A percentile compares a stretch with the other conserved stretches of the same genome.
Conservation (phyloP, 92 coral and sea anemone species). For the Zoanthus solanderi region DNA sequence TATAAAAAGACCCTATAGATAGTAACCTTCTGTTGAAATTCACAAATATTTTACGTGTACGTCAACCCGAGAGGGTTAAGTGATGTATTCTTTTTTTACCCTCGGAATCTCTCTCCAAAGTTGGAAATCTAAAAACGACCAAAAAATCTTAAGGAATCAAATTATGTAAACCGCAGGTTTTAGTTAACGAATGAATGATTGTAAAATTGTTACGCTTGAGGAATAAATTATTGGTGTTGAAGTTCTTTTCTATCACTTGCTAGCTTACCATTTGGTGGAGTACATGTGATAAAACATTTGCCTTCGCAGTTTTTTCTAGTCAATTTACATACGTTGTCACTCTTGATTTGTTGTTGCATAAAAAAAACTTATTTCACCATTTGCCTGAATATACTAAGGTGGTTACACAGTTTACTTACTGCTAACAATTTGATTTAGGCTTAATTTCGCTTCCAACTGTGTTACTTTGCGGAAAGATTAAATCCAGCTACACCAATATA, state of each 20-base stretch:
- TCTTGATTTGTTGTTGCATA: slow-evolving; percentile 17
- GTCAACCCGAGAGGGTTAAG: no score
- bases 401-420: slow-evolving; percentile 19
- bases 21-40: slow-evolving; percentile 8
- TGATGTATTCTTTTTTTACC: no score
- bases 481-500: not conserved
- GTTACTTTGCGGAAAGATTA: slow-evolving; percentile 8
- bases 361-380: not conserved
- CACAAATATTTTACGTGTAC: not conserved
- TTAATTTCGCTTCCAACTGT: slow-evolving; percentile 22
- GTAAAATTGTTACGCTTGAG: not conserved
- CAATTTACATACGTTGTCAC: slow-evolving; percentile 37
- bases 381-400: not conserved
- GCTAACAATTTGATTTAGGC: not conserved
- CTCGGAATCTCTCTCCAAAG: not conserved
- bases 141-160: slow-evolving; percentile 7
- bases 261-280: not conserved
- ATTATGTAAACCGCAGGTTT: slow-evolving; percentile 2
- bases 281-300: not conserved
- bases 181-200: slow-evolving; percentile 6
- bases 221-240: not conserved
- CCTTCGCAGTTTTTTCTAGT: not conserved
- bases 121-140: slow-evolving; percentile 13
- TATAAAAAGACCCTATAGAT: not conserved
- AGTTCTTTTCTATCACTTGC: not conserved